phyloP scores from a whole-genome alignment of 2,113 vertebrate genomes.

The Semnornis frantzii region DNA sequence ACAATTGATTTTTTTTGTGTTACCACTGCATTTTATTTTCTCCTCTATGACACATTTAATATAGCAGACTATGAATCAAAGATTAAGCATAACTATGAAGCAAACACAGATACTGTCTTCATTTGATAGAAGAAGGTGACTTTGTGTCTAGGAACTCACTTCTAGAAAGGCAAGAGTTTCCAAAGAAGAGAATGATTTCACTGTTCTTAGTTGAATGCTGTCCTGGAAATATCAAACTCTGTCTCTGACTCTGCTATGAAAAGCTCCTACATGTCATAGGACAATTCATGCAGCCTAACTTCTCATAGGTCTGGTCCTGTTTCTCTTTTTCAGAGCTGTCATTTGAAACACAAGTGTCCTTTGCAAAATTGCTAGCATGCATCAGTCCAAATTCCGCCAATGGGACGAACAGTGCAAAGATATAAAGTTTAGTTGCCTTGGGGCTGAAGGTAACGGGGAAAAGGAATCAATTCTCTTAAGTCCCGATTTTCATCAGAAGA shows the following conservation, averaged over 20 bases:
- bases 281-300: background rate
- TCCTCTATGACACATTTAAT: background rate
- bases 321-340: background rate
- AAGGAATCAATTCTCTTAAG: background rate
- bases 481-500: background rate
- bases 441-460: background rate
- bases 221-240: background rate
- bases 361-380: background rate
- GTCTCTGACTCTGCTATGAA: background rate
- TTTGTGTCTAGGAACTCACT: background rate
- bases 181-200: background rate
- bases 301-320: background rate
- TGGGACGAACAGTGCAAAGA: background rate
- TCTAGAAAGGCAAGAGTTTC: background rate
- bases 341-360: background rate
- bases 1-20: background rate
- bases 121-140: background rate
- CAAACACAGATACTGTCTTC: background rate
- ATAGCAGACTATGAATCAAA: background rate
- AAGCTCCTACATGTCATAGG: background rate
- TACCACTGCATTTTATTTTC: background rate
- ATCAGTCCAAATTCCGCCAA: background rate
- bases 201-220: background rate
- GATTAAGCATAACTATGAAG: background rate
- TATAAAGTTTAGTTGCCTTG: background rate